A percentile compares a stretch with the other conserved stretches of the same genome.
Conservation (phyloP, 2,797 vertebrate genomes). For the Borostomias antarcticus region DNA sequence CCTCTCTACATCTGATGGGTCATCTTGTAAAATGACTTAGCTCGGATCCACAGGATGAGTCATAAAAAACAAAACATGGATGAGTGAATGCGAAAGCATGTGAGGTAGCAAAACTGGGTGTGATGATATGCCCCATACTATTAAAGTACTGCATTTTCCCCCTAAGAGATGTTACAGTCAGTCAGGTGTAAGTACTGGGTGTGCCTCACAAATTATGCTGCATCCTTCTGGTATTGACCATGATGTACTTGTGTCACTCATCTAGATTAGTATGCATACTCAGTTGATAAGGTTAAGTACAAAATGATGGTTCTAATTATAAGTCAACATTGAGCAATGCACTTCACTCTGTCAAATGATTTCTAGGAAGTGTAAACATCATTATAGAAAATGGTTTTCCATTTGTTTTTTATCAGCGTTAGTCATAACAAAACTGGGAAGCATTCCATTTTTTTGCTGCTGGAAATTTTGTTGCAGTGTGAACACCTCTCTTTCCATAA, state of each 20-base stretch:
- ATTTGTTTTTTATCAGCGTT: conserved; percentile 37
- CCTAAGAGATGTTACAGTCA: background rate
- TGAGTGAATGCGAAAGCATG: conserved; percentile 33
- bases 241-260: background rate
- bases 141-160: too few relatives aligned
- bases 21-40: conserved; percentile 46
- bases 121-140: background rate
- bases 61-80: conserved; percentile 53
- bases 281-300: background rate
- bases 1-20: conserved; percentile 38
- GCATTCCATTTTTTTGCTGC: conserved; percentile 34
- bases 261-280: background rate
- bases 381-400: conserved; percentile 46
- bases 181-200: too few relatives aligned
- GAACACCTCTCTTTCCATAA: conserved; percentile 40
- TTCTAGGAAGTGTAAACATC: conserved; percentile 31
- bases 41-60: conserved; percentile 29
- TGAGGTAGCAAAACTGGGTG: conserved; percentile 41
- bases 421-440: conserved; percentile 49
- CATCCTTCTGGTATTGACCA: background rate
- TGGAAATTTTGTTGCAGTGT: conserved; percentile 40
- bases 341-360: conserved; percentile 26
- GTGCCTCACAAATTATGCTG: too few relatives aligned
- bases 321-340: background rate
- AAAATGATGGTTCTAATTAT: too few relatives aligned